phyloP scores from a whole-genome alignment of 2,113 vertebrate species.

The Callocephalon fimbriatum region DNA sequence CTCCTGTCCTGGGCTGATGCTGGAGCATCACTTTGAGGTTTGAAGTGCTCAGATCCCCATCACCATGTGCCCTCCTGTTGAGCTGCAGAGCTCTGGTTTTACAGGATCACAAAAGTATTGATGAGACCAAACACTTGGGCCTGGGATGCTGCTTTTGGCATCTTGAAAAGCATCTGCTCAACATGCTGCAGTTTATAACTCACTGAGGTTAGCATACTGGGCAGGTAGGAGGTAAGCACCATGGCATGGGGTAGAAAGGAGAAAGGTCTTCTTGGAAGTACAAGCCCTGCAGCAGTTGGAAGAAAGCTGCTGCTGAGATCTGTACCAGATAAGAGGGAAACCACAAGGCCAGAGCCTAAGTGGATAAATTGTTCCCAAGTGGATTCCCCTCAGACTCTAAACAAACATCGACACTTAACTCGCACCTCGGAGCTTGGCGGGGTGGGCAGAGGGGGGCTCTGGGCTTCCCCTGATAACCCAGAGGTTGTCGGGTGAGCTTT shows the following conservation, averaged over 20 bases:
- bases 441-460: not conserved
- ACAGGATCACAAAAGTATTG: not conserved
- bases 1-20: no score
- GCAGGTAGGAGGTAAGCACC: not conserved
- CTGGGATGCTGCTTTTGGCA: not conserved
- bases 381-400: constrained; percentile 15
- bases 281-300: rapidly evolving
- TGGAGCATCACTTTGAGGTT: not conserved
- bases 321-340: constrained; percentile 30
- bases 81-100: not conserved
- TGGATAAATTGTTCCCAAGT: constrained; percentile 51
- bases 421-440: not conserved
- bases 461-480: not conserved
- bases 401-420: not conserved
- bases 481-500: not conserved
- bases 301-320: constrained; percentile 27
- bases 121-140: not conserved
- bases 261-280: not conserved
- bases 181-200: not conserved
- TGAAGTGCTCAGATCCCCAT: not conserved
- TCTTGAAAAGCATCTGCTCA: not conserved
- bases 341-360: constrained; percentile 7
- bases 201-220: not conserved
- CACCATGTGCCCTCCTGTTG: not conserved
- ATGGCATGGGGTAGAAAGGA: rapidly evolving